Evolutionary conservation across 2,797 vertebrate genomes (phyloP).

Genomic region (Hippocampus kuda): DNA sequence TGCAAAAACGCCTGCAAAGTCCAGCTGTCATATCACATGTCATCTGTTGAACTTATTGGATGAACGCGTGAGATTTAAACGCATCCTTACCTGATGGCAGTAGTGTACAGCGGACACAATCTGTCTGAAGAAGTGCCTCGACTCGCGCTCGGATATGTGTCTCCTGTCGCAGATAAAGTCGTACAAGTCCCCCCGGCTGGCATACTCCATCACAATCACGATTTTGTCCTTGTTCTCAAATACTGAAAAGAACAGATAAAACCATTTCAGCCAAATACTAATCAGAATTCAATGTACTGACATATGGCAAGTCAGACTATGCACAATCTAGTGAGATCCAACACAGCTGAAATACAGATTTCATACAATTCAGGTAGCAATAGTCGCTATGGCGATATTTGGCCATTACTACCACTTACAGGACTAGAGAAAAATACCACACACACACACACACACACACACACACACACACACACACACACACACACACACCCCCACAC

Average conservation of each 20-base stretch:
- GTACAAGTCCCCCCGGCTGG: constrained; percentile 86
- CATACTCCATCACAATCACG: constrained; percentile 97
- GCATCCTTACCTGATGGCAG: constrained; percentile 78
- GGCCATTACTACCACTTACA: background rate
- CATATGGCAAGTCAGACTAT: background rate
- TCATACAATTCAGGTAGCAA: background rate
- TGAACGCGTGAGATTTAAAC: background rate
- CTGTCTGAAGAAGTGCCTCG: constrained; percentile 87
- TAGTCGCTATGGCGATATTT: background rate
- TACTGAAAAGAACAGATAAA: constrained; percentile 59
- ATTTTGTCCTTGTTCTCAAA: constrained; percentile 98
- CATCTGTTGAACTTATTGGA: background rate
- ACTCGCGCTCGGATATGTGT: constrained; percentile 74
- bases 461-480: no score
- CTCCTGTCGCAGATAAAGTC: constrained; percentile 85
- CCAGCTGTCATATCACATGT: background rate
- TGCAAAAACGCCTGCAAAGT: background rate
- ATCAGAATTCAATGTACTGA: background rate
- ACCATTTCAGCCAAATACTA: background rate
- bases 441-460: no score
- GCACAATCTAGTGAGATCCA: background rate
- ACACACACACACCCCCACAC: no score
- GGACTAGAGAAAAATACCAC: background rate
- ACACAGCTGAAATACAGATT: background rate
- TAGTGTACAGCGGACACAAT: constrained; percentile 89